phyloP scores from a whole-genome alignment of 2,888 invertebrate species.

The Sesamia inferens region DNA sequence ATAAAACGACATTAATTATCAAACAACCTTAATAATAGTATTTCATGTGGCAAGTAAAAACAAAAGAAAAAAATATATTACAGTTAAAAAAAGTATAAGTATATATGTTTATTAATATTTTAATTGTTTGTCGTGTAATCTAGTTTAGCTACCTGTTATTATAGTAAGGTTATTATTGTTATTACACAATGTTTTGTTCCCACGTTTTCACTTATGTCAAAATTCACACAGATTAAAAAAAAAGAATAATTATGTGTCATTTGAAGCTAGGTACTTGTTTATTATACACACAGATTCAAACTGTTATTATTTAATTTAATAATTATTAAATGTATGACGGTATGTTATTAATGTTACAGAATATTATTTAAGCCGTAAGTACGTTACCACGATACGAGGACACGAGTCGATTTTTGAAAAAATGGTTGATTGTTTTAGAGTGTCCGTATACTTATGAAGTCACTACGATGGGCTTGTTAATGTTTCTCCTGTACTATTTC shows the following conservation, averaged over 20 bases:
- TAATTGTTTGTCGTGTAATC: not conserved
- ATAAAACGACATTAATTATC: no score
- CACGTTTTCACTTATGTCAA: constrained; percentile 50
- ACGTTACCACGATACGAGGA: not conserved
- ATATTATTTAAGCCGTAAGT: constrained; percentile 17
- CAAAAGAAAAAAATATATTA: not conserved
- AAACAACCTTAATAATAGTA: not conserved
- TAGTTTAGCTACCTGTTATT: not conserved
- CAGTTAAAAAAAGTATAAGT: not conserved
- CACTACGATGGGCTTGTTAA: no score
- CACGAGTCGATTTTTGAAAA: no score
- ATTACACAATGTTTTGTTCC: constrained; percentile 11
- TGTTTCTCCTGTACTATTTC: no score
- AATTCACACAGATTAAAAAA: constrained; percentile 33
- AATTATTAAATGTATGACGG: constrained; percentile 8
- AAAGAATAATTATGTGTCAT: constrained; percentile 21
- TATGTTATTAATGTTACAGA: constrained; percentile 22
- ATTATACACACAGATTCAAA: constrained; percentile 19
- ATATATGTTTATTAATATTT: not conserved
- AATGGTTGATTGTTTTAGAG: no score
- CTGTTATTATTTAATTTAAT: constrained; percentile 11
- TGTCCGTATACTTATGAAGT: no score
- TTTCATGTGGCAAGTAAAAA: no score
- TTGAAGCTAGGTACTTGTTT: constrained; percentile 7
- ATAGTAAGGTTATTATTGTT: not conserved